These are phyloP conservation scores for Hanleya hanleyi DNA, from an alignment of 2,888 invertebrate genomes.

Conservation along the genomic window DNA sequence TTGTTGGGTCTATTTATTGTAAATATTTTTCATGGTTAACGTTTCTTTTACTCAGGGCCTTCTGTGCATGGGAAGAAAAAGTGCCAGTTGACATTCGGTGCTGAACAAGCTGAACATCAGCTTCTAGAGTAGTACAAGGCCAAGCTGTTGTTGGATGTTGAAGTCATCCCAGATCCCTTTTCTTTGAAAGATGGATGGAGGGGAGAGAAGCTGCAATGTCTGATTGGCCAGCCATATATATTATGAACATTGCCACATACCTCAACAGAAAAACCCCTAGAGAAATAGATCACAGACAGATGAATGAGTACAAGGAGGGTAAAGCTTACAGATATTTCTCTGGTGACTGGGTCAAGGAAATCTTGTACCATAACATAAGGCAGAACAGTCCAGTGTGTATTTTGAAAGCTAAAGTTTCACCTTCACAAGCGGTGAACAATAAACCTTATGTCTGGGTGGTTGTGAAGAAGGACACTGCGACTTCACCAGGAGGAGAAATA, in stretches of 20 bases:
- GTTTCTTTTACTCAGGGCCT: slow-evolving; percentile 22
- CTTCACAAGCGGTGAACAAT: slow-evolving; percentile 31
- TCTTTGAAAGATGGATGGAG: slow-evolving; percentile 24
- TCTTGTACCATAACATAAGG: slow-evolving; percentile 23
- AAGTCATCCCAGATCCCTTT: slow-evolving; percentile 31
- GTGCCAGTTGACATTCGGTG: slow-evolving; percentile 16
- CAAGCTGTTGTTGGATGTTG: slow-evolving; percentile 15
- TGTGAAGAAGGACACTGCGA: slow-evolving; percentile 17
- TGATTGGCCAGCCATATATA: slow-evolving; percentile 33
- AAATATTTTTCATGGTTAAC: background rate
- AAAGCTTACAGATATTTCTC: slow-evolving; percentile 35
- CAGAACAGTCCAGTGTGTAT: slow-evolving; percentile 19
- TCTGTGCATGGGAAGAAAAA: slow-evolving; percentile 38
- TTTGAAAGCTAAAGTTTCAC: slow-evolving; percentile 32
- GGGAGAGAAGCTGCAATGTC: slow-evolving; percentile 27
- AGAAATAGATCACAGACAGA: slow-evolving; percentile 15
- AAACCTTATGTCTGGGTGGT: slow-evolving; percentile 32
- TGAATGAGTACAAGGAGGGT: slow-evolving; percentile 38
- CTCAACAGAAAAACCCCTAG: slow-evolving; percentile 17
- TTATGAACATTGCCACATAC: slow-evolving; percentile 31
- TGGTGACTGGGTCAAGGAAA: slow-evolving; percentile 37
- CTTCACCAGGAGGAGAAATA: background rate
- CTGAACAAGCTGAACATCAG: slow-evolving; percentile 9
- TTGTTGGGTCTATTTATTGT: background rate
- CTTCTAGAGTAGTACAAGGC: slow-evolving; percentile 21